Conservation (phyloP, 2,797 vertebrate species). For the Poecilia velifera region DNA sequence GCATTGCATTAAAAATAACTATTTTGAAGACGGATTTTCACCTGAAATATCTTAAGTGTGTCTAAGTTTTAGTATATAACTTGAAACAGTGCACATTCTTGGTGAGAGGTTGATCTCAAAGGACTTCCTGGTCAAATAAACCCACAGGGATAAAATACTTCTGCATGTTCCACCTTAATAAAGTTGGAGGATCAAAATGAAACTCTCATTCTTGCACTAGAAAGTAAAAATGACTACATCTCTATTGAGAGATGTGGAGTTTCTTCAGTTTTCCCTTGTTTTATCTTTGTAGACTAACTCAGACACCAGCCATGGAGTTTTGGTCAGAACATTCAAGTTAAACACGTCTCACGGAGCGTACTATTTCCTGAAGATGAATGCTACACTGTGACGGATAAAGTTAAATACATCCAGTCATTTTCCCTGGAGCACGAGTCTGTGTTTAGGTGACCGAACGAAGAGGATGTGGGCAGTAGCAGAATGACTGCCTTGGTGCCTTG, state of each 20-base stretch:
- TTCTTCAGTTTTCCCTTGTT: neutral
- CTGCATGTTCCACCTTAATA: conserved; percentile 51
- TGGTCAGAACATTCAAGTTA: conserved; percentile 59
- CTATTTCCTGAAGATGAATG: conserved; percentile 73
- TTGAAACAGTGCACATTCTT: neutral
- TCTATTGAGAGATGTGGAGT: neutral
- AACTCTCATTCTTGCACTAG: conserved; percentile 19
- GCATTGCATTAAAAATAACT: neutral
- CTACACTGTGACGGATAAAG: conserved; percentile 63
- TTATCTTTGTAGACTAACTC: conserved; percentile 30
- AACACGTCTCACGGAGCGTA: conserved; percentile 60
- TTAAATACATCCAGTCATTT: conserved; percentile 77
- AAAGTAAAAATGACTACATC: neutral
- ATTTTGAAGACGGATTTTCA: neutral
- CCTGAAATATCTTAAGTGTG: neutral
- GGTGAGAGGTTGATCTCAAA: neutral
- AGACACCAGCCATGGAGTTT: conserved; percentile 41
- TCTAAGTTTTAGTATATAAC: neutral
- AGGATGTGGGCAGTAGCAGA: conserved; percentile 70
- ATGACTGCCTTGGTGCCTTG: conserved; percentile 43
- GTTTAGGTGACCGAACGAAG: conserved; percentile 65
- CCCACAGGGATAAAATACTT: conserved; percentile 52
- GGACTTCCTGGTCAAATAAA: neutral
- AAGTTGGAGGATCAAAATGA: conserved; percentile 46
- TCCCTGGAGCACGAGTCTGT: conserved; percentile 62